phyloP scores from a whole-genome alignment of 2,797 vertebrate genomes.

The Clarias pachynema region DNA sequence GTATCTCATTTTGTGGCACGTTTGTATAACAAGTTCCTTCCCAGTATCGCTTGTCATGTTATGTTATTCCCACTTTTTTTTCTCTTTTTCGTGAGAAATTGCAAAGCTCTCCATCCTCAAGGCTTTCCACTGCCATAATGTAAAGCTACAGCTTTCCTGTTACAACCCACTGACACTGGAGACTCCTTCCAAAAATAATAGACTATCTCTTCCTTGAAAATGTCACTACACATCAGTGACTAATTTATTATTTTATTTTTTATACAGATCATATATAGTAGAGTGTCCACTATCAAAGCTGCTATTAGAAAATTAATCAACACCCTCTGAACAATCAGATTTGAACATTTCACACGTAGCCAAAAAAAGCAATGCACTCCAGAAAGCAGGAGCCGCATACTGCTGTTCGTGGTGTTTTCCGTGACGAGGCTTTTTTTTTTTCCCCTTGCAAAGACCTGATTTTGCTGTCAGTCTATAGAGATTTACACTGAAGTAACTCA shows the following conservation, averaged over 20 bases:
- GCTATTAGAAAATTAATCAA: not conserved
- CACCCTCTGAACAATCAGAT: not conserved
- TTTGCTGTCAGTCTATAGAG: slow-evolving; percentile 30
- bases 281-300: not conserved
- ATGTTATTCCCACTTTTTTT: not conserved
- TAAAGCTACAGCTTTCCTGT: not conserved
- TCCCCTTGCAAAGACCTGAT: not conserved
- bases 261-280: not conserved
- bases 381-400: slow-evolving; percentile 23
- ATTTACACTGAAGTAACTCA: slow-evolving; percentile 30
- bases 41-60: not conserved
- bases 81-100: not conserved
- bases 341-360: not conserved
- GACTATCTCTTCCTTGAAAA: not conserved
- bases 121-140: not conserved
- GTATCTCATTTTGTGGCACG: not conserved
- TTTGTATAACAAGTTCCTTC: not conserved
- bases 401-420: not conserved
- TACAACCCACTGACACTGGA: not conserved
- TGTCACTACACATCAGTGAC: not conserved
- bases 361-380: not conserved
- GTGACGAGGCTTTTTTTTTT: slow-evolving; percentile 14
- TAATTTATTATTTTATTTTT: too few relatives aligned
- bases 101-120: not conserved
- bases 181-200: not conserved